Base-by-base conservation (phyloP, 2,113 vertebrate genomes). In the Xiphophorus maculatus region DNA sequence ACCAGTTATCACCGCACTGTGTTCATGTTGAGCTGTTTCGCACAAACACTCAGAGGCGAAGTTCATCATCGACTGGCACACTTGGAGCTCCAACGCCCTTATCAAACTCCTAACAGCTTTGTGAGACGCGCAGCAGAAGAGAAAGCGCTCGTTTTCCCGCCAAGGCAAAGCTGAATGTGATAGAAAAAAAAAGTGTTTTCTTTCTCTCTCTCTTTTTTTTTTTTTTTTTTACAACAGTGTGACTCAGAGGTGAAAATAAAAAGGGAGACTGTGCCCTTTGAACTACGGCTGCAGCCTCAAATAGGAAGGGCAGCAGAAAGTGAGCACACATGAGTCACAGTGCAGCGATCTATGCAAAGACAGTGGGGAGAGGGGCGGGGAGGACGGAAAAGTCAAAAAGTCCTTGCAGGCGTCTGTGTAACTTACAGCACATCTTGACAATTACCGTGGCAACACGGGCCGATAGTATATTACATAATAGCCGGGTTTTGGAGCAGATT, bases 271-370 rank as follows among this genome's bases (percentile, higher is more conserved):
- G 10, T 85, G 87, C 35, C 84, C 83, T 88, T 83, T 93, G 88
- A 89, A 90, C 90, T 11, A 7, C 2, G 48, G 68, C 83, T 61
- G 33, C 66, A 58, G 5, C 73, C 61, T 82, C 61, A 54, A 69
- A 88, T 72, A 76, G 64, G 79, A 82, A 89, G 74, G 64, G 75
- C 66, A 80, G 83, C 86, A 82, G 84, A 90, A 87, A 91, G 89
- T 85, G 84, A 91, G 83, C 85, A 77, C 74, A 69, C 40, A 35
- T 85, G 86, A 92, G 73, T 91, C 89, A 89, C 9, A 27, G 66
- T 75, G 72, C 80, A 77, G 81, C 35, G 2, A 73, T 76, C 77
- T 65, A 8, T 19, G 66, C 6, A 25, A 73, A 66, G 42, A n/a
- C n/a, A 14, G 32, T 3, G 33, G 27, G 7, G 27, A 25, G 51